phyloP scores from a whole-genome alignment of 2,888 invertebrate species.

The Apotomis betuletana region DNA sequence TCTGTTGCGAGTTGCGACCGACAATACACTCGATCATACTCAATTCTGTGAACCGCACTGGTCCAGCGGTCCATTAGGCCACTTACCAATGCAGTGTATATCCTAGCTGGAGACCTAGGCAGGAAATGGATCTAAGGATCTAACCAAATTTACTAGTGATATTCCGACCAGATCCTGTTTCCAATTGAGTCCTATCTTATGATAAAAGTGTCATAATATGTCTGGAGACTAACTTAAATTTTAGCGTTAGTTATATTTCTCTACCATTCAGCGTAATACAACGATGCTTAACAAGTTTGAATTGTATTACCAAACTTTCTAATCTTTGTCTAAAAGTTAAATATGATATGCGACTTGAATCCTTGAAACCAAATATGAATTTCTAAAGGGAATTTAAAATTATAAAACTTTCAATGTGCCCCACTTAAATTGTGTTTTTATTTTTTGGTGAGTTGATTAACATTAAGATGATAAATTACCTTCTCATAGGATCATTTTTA shows the following conservation, averaged over 20 bases:
- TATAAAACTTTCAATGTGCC: too few species aligned
- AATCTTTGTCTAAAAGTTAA: too few species aligned
- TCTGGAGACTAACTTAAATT: too few species aligned
- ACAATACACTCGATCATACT: conserved; percentile 14
- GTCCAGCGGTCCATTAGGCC: conserved; percentile 22
- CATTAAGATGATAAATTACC: conserved; percentile 34
- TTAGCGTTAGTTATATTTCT: too few species aligned
- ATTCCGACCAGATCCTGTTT: too few species aligned
- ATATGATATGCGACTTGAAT: too few species aligned
- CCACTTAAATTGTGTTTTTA: neutral
- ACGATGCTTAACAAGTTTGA: too few species aligned
- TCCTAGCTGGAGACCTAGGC: neutral
- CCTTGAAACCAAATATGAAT: too few species aligned
- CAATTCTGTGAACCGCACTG: conserved; percentile 2
- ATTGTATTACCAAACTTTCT: too few species aligned
- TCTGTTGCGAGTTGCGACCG: neutral
- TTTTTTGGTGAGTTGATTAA: conserved; percentile 29
- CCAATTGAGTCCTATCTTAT: too few species aligned
- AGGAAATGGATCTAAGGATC: neutral
- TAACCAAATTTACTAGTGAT: neutral
- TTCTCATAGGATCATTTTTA: conserved; percentile 25
- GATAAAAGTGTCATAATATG: neutral
- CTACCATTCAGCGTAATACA: too few species aligned
- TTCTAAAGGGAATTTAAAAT: too few species aligned
- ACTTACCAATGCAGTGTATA: conserved; percentile 18